A percentile compares a stretch with the other conserved stretches of the same genome.
Evolutionary conservation across 1,140 invertebrate genomes (phyloP).

Genomic region (Colletes gigas): DNA sequence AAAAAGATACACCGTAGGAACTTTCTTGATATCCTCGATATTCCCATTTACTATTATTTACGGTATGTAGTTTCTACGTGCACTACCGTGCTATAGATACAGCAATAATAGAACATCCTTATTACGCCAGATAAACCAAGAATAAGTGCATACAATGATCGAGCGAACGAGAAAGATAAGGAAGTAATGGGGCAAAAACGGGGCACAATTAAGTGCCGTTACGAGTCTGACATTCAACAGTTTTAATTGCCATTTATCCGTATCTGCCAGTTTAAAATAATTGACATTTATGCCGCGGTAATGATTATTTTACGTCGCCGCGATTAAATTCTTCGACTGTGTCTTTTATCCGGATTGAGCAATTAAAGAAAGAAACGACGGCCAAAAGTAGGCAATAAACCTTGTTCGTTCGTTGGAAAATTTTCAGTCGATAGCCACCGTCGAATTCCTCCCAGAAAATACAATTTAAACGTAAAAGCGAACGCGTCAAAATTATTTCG

Average conservation of each 20-base stretch:
- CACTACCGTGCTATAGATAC: neutral
- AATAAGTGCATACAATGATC: neutral
- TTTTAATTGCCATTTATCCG: slow-evolving; percentile 1
- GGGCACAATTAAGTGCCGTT: neutral
- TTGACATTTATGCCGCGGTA: neutral
- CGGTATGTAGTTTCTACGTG: neutral
- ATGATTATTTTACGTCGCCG: neutral
- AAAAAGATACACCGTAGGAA: neutral
- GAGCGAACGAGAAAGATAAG: neutral
- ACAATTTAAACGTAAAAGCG: neutral
- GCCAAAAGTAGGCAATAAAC: neutral
- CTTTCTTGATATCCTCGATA: neutral
- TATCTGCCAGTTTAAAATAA: slow-evolving; percentile 7
- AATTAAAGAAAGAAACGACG: neutral
- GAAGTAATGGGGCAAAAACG: neutral
- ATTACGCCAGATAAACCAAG: neutral
- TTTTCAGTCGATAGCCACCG: neutral
- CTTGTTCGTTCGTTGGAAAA: slow-evolving; percentile 3
- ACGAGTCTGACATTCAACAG: neutral
- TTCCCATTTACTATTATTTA: no score
- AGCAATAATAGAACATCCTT: neutral
- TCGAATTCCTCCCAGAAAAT: neutral
- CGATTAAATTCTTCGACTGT: neutral
- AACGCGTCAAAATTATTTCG: no score
- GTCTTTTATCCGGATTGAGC: neutral